These are phyloP conservation scores for Nasonia oneida DNA, from an alignment of 2,888 invertebrate species.

Conservation along the genomic window DNA sequence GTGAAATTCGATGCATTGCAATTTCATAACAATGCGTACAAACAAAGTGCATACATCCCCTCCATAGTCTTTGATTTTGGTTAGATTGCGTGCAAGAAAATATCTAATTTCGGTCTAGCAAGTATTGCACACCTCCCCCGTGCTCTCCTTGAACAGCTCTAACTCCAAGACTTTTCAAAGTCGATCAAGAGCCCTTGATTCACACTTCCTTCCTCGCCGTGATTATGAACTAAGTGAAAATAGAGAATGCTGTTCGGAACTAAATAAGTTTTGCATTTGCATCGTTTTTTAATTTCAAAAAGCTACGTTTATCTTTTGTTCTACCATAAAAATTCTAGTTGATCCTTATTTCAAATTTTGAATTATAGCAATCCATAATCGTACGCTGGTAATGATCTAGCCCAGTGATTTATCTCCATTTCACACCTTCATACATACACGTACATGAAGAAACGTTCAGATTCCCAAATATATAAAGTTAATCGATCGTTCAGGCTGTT, in stretches of 20 bases:
- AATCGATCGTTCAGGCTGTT: not conserved
- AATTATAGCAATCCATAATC: no score
- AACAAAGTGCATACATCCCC: conserved; percentile 47
- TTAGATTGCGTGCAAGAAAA: conserved; percentile 34
- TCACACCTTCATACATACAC: not conserved
- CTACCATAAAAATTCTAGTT: no score
- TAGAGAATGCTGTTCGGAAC: not conserved
- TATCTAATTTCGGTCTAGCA: conserved; percentile 12
- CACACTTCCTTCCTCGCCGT: not conserved
- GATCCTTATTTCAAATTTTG: no score
- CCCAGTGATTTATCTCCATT: no score
- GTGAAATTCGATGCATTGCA: no score
- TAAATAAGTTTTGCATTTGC: not conserved
- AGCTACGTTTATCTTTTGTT: no score
- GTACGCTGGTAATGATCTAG: no score
- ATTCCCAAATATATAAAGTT: not conserved
- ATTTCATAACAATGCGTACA: no score
- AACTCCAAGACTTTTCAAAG: conserved; percentile 51
- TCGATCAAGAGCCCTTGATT: conserved; percentile 55
- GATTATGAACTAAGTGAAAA: not conserved
- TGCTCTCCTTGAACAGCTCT: conserved; percentile 44
- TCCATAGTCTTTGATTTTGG: conserved; percentile 25
- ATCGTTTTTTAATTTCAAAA: no score
- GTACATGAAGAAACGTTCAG: not conserved
- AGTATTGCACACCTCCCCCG: not conserved